phyloP scores from a whole-genome alignment of 2,888 invertebrate species.

The Pammene aurita region DNA sequence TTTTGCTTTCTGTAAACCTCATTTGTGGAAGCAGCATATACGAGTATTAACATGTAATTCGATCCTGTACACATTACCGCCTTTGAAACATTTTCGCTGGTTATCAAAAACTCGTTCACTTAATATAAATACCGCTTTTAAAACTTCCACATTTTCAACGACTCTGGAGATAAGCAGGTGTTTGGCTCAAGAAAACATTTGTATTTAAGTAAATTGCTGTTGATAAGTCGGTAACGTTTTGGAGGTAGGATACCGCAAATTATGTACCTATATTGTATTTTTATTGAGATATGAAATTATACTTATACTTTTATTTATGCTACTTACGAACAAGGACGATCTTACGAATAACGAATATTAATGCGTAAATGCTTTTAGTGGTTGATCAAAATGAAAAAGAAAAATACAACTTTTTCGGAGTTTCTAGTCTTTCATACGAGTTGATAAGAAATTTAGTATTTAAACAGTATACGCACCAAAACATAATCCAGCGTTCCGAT shows the following conservation, averaged over 20 bases:
- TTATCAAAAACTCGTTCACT: constrained; percentile 3
- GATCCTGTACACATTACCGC: not conserved
- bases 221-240: constrained; percentile 14
- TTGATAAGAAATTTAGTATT: no score
- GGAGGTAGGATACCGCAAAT: not conserved
- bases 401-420: no score
- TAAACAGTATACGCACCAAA: no score
- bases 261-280: not conserved
- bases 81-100: not conserved
- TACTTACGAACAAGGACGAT: constrained; percentile 8
- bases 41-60: no score
- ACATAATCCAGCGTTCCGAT: no score
- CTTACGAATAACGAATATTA: not conserved
- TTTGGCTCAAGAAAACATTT: constrained; percentile 16
- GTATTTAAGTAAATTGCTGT: constrained; percentile 23
- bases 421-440: no score
- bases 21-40: no score
- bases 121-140: constrained; percentile 15
- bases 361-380: not conserved
- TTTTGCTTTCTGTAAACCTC: no score
- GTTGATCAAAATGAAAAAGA: not conserved
- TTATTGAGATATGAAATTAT: not conserved
- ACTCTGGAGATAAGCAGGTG: not conserved
- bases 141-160: constrained; percentile 5
- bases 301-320: constrained; percentile 9